Evolutionary conservation across 1,140 invertebrate genomes (phyloP).

Genomic region (Mya arenaria): DNA sequence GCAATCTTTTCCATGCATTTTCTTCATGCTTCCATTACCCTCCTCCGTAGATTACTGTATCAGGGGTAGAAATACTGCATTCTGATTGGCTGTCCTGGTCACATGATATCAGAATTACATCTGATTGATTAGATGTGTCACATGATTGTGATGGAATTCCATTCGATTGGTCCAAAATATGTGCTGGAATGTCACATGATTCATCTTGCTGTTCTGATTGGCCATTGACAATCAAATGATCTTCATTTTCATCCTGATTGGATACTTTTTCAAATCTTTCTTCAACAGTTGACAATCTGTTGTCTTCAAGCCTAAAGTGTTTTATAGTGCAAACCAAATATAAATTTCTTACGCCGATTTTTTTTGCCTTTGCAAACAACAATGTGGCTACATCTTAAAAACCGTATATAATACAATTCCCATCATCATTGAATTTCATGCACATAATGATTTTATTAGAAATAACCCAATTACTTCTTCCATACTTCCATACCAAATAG

Average conservation of each 20-base stretch:
- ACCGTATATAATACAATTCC: too few relatives aligned
- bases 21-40: conserved; percentile 35
- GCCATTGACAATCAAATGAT: background rate
- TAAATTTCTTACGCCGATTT: background rate
- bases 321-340: conserved; percentile 3
- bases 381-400: background rate
- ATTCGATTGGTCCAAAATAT: background rate
- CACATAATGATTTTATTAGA: too few relatives aligned
- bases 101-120: conserved; percentile 22
- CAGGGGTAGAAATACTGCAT: conserved; percentile 62
- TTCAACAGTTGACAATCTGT: too few relatives aligned
- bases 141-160: too few relatives aligned
- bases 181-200: background rate
- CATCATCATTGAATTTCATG: too few relatives aligned
- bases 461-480: too few relatives aligned
- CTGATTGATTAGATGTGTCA: too few relatives aligned
- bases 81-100: conserved; percentile 43
- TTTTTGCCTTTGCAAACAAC: background rate
- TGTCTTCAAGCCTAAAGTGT: background rate
- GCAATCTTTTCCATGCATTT: background rate
- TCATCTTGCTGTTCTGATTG: background rate
- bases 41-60: conserved; percentile 59
- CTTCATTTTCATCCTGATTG: background rate
- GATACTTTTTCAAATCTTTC: background rate
- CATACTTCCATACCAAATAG: too few relatives aligned